phyloP scores from a whole-genome alignment of 2,888 invertebrate species.

The Campopleginae sp. region DNA sequence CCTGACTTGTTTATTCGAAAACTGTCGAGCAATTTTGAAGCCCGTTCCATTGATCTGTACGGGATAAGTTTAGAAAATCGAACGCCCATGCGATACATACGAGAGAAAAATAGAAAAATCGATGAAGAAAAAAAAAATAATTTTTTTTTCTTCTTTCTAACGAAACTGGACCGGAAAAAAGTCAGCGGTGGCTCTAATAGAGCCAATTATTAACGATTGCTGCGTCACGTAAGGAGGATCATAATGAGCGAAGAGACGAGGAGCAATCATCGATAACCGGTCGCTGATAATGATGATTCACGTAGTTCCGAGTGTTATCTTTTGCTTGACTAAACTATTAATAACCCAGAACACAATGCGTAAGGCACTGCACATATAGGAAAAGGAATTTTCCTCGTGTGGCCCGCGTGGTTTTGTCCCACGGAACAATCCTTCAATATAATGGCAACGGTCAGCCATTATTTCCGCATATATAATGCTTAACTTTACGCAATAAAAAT shows the following conservation, averaged over 20 bases:
- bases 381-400: neutral
- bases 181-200: neutral
- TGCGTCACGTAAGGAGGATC: neutral
- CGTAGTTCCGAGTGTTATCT: slow-evolving; percentile 31
- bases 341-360: neutral
- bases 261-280: slow-evolving; percentile 37
- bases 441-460: neutral
- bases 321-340: slow-evolving; percentile 29
- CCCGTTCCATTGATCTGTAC: neutral
- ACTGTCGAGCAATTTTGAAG: neutral
- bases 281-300: slow-evolving; percentile 32
- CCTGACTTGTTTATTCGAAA: neutral
- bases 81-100: neutral
- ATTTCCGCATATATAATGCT: slow-evolving; percentile 10
- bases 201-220: neutral
- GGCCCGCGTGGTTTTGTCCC: neutral
- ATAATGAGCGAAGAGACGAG: neutral
- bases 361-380: neutral
- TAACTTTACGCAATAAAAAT: slow-evolving; percentile 14
- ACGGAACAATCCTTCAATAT: slow-evolving; percentile 3
- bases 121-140: neutral
- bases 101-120: neutral
- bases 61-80: neutral
- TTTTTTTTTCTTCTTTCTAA: neutral
- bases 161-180: neutral